Percentiles rank a stretch among this genome's conserved stretches.
Evolutionary conservation across 2,113 vertebrate species (phyloP).

Genomic region (Toxotes chatareus): DNA sequence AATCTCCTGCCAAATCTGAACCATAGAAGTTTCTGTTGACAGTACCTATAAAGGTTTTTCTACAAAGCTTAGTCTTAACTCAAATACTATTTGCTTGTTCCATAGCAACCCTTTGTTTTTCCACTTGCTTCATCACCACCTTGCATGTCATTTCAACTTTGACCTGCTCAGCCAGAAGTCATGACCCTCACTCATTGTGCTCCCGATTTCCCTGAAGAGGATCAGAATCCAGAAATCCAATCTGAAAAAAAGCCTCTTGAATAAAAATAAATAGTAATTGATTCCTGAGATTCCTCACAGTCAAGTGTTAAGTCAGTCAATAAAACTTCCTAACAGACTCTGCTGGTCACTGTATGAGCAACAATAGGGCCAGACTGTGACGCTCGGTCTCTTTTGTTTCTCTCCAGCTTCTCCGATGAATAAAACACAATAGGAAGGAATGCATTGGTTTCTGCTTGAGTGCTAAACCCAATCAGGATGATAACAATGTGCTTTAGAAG

Average conservation of each 20-base stretch:
- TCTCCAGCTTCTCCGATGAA: conserved; percentile 69
- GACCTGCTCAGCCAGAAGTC: conserved; percentile 77
- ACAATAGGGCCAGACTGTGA: conserved; percentile 73
- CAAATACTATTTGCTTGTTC: conserved; percentile 55
- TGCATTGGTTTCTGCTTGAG: conserved; percentile 77
- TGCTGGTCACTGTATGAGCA: conserved; percentile 74
- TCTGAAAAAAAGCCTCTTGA: conserved; percentile 38
- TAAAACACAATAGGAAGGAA: conserved; percentile 79
- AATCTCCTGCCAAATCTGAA: conserved; percentile 56
- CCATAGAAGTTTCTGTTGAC: conserved; percentile 30
- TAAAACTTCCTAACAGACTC: conserved; percentile 72
- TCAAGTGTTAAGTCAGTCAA: conserved; percentile 68
- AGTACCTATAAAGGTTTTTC: conserved; percentile 39
- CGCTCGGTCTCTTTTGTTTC: conserved; percentile 73
- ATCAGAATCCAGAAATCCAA: conserved; percentile 49
- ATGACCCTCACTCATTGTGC: conserved; percentile 68
- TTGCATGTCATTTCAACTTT: conserved; percentile 78
- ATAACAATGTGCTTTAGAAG: conserved; percentile 82
- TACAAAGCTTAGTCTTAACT: conserved; percentile 52
- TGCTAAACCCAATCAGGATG: conserved; percentile 81
- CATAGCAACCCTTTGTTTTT: conserved; percentile 73
- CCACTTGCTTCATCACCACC: conserved; percentile 63
- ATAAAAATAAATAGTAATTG: conserved; percentile 62
- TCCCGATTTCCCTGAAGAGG: conserved; percentile 29
- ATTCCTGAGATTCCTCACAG: conserved; percentile 57